Conservation (phyloP, 2,888 invertebrate genomes). For the Amblyjoppa proteus region DNA sequence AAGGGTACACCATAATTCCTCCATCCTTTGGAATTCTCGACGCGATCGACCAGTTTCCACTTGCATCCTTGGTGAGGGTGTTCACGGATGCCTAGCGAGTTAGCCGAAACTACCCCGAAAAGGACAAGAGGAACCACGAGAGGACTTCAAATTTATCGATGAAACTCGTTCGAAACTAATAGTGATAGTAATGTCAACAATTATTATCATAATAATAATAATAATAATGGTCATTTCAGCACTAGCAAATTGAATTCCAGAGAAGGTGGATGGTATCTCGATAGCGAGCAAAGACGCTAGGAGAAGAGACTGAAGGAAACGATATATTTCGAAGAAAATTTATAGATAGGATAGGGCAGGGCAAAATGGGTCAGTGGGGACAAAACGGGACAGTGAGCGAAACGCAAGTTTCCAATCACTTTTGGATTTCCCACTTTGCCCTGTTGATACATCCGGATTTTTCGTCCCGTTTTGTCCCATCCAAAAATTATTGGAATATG, state of each 20-base stretch:
- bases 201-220: conserved; percentile 23
- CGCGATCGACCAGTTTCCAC: conserved; percentile 21
- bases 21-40: conserved; percentile 55
- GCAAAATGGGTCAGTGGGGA: too few species aligned
- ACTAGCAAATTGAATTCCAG: conserved; percentile 15
- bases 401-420: too few species aligned
- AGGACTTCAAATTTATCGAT: conserved; percentile 38
- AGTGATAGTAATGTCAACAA: conserved; percentile 4
- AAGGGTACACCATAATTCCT: conserved; percentile 48
- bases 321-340: conserved; percentile 6
- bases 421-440: too few species aligned
- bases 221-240: not conserved
- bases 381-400: too few species aligned
- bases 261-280: not conserved
- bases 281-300: not conserved
- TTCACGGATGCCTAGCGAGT: conserved; percentile 22
- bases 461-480: too few species aligned
- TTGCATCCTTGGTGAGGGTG: not conserved
- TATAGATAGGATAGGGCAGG: not conserved
- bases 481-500: too few species aligned
- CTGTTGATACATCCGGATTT: too few species aligned
- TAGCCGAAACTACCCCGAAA: conserved; percentile 31
- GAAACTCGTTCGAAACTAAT: conserved; percentile 22
- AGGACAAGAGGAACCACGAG: conserved; percentile 30
- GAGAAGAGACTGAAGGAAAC: not conserved